Percentiles rank a stretch among this genome's conserved stretches.
These are phyloP conservation scores for Sinocyclocheilus anshuiensis DNA, from an alignment of 2,113 vertebrate species.

Conservation along the genomic window DNA sequence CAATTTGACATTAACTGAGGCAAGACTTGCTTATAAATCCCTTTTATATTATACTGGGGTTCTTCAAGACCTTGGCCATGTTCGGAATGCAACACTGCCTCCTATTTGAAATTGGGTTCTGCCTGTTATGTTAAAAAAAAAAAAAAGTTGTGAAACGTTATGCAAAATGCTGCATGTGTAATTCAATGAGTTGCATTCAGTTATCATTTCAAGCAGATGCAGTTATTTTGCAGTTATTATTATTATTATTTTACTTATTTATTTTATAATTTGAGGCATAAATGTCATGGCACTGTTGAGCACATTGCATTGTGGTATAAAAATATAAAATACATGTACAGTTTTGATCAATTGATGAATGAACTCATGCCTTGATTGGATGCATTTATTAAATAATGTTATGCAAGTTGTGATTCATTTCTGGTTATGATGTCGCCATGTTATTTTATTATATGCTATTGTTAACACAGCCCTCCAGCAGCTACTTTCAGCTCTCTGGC, in stretches of 20 bases:
- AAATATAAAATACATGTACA: not conserved
- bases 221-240: not conserved
- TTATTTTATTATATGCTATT: not conserved
- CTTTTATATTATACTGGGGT: conserved; percentile 14
- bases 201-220: not conserved
- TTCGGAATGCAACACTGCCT: not conserved
- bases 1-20: conserved; percentile 29
- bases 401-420: not conserved
- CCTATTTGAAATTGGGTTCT: not conserved
- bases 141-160: not conserved
- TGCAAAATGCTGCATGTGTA: not conserved
- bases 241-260: no score
- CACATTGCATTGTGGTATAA: not conserved
- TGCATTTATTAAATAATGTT: not conserved
- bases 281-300: not conserved
- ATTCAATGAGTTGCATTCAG: not conserved
- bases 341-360: not conserved
- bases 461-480: no score
- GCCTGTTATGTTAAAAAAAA: not conserved
- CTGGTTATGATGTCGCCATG: no score
- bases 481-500: not conserved
- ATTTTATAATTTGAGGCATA: not conserved
- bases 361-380: not conserved
- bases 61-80: conserved; percentile 1
- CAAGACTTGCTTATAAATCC: conserved; percentile 10